A percentile compares a stretch with the other conserved stretches of the same genome.
These are phyloP conservation scores for Oryzaephilus surinamensis DNA, from an alignment of 1,140 invertebrate genomes.

Conservation along the genomic window DNA sequence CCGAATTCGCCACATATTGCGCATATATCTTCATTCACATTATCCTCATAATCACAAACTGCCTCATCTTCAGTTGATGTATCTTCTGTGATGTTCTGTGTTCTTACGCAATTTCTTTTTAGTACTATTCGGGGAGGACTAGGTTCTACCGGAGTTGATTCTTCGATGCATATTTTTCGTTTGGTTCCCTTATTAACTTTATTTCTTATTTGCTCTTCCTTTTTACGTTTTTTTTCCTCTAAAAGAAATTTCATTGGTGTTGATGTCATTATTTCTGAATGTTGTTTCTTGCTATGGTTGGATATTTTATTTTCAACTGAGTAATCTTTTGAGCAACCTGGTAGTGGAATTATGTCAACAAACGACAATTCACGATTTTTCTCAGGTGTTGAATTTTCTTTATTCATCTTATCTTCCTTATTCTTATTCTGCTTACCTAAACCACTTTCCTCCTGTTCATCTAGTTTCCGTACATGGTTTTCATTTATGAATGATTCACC, in stretches of 20 bases:
- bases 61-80: neutral
- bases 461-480: too few species aligned
- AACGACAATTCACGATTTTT: neutral
- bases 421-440: too few species aligned
- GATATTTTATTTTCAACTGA: neutral
- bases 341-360: neutral
- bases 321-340: neutral
- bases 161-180: neutral
- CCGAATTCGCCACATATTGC: neutral
- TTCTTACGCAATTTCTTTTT: neutral
- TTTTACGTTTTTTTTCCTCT: neutral
- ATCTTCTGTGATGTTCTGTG: neutral
- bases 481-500: too few species aligned
- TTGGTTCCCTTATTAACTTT: neutral
- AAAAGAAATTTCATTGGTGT: neutral
- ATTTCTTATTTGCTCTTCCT: neutral
- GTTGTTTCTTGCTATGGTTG: neutral
- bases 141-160: neutral
- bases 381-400: too few species aligned
- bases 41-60: neutral
- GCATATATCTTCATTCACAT: neutral
- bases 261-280: neutral
- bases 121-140: neutral
- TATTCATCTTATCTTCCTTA: too few species aligned
- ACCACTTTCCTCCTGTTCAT: too few species aligned